phyloP scores from a whole-genome alignment of 1,140 invertebrate genomes.

The Conopomorpha cramerella region DNA sequence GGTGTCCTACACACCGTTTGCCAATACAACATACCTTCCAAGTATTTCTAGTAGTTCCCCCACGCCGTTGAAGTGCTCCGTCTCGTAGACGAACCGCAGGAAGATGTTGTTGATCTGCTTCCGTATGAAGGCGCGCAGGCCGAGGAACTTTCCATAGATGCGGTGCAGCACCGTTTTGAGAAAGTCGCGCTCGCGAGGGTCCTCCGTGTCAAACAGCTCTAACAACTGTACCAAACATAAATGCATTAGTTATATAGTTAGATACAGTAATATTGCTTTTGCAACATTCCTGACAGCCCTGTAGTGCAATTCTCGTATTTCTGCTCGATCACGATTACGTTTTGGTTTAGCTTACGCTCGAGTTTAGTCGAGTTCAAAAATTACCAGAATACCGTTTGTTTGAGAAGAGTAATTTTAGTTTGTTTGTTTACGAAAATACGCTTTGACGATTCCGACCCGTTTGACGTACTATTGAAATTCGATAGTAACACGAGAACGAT shows the following conservation, averaged over 20 bases:
- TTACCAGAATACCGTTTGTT: too few species aligned
- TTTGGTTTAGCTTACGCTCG: too few species aligned
- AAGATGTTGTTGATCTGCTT: constrained; percentile 99
- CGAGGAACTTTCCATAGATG: constrained; percentile 99
- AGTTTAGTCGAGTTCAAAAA: too few species aligned
- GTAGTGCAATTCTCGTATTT: too few species aligned
- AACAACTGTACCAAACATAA: constrained; percentile 74
- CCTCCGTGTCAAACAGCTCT: constrained; percentile 99
- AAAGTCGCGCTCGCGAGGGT: constrained; percentile 98
- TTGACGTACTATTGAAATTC: too few species aligned
- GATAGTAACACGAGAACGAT: too few species aligned
- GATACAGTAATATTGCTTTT: background rate
- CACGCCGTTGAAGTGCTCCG: constrained; percentile 99
- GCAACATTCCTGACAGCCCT: too few species aligned
- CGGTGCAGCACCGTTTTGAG: constrained; percentile 98
- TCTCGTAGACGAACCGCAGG: constrained; percentile 98
- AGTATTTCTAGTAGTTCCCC: constrained; percentile 98
- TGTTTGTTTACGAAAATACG: too few species aligned
- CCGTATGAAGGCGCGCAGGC: constrained; percentile 96
- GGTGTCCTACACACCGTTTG: too few species aligned
- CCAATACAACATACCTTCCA: constrained; percentile 74
- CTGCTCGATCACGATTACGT: too few species aligned
- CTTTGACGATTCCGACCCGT: too few species aligned
- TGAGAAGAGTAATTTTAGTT: too few species aligned
- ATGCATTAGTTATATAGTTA: background rate